Evolutionary conservation across 2,888 invertebrate genomes (phyloP).

Genomic region (Drosophila formosana): DNA sequence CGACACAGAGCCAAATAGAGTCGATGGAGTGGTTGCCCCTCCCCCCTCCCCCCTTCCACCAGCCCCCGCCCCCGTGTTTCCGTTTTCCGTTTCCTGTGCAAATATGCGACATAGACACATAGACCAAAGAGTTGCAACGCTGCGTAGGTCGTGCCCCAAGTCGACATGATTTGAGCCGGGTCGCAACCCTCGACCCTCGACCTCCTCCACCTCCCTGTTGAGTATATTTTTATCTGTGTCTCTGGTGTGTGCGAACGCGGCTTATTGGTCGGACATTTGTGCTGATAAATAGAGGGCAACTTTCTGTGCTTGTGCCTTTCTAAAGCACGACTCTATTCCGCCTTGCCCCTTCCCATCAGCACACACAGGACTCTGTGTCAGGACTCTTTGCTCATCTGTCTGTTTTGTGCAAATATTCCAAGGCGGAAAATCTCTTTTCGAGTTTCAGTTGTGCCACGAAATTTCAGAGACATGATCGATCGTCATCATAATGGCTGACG

Average conservation of each 20-base stretch:
- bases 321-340: no score
- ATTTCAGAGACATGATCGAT: no score
- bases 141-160: conserved; percentile 45
- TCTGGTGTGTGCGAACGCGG: conserved; percentile 37
- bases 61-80: conserved; percentile 22
- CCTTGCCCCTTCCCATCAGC: no score
- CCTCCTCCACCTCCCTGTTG: not conserved
- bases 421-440: conserved; percentile 44
- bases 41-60: not conserved
- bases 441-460: conserved; percentile 5
- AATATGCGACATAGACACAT: conserved; percentile 50
- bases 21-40: not conserved
- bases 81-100: conserved; percentile 67
- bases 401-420: conserved; percentile 20
- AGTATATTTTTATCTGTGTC: not conserved
- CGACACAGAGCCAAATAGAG: conserved; percentile 32
- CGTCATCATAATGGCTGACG: not conserved
- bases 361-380: not conserved
- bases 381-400: conserved; percentile 2
- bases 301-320: not conserved
- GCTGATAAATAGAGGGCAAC: conserved; percentile 37
- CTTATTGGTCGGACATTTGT: conserved; percentile 59
- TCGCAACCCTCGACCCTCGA: conserved; percentile 16
- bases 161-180: conserved; percentile 62
- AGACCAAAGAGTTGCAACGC: conserved; percentile 52